Conservation (phyloP, 1,140 invertebrate species). For the Elymnias hypermnestra region DNA sequence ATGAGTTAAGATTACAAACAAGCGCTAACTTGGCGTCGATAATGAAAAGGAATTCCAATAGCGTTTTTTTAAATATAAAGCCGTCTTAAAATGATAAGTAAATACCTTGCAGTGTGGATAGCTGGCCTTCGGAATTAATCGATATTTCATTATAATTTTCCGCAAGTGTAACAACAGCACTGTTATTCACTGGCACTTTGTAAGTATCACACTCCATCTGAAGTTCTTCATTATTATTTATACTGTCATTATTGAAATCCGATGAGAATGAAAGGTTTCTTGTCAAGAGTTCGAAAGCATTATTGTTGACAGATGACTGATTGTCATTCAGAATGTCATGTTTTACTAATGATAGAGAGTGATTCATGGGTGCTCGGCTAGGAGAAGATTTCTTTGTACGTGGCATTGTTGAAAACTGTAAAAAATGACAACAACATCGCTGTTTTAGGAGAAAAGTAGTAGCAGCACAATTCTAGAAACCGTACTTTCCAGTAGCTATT, state of each 20-base stretch:
- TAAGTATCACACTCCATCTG: conserved; percentile 67
- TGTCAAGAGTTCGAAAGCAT: conserved; percentile 66
- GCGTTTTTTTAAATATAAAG: no score
- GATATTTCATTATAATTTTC: conserved; percentile 74
- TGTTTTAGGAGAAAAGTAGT: no score
- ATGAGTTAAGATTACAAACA: no score
- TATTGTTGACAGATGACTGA: conserved; percentile 36
- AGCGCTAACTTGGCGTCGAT: no score
- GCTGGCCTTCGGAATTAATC: conserved; percentile 63
- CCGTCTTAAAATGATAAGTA: no score
- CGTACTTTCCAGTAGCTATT: no score
- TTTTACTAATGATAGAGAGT: conserved; percentile 57
- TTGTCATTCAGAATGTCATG: conserved; percentile 58
- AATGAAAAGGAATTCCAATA: no score
- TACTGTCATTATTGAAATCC: conserved; percentile 63
- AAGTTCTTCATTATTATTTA: conserved; percentile 57
- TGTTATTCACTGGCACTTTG: conserved; percentile 76
- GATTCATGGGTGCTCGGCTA: conserved; percentile 52
- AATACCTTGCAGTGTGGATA: conserved; percentile 67
- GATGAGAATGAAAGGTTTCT: conserved; percentile 71
- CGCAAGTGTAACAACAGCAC: conserved; percentile 47
- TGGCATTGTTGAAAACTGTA: conserved; percentile 79
- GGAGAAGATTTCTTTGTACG: conserved; percentile 71
- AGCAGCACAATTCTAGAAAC: no score
- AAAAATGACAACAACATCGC: conserved; percentile 6